Percentiles rank a stretch among this genome's conserved stretches.
Conservation (phyloP, 2,888 invertebrate genomes). For the Calameuta filiformis region DNA sequence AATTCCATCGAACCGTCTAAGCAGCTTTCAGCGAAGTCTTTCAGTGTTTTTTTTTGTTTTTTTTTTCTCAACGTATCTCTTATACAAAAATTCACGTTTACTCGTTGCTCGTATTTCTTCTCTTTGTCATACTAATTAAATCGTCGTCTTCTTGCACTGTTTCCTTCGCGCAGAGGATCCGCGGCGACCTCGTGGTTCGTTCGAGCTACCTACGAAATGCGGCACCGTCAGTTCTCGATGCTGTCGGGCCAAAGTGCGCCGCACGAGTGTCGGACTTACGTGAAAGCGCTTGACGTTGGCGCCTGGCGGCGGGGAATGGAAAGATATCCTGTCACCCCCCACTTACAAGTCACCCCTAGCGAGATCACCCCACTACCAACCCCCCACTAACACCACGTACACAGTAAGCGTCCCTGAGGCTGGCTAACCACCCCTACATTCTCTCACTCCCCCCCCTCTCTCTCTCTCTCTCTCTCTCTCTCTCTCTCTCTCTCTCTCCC, state of each 20-base stretch:
- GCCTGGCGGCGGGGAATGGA: conserved; percentile 41
- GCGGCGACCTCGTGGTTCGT: conserved; percentile 31
- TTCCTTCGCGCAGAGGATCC: background rate
- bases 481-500: background rate
- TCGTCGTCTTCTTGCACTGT: background rate
- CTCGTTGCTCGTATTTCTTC: background rate
- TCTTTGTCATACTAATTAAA: background rate
- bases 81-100: background rate
- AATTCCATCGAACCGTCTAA: background rate
- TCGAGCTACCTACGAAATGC: conserved; percentile 37
- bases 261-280: conserved; percentile 60
- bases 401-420: conserved; percentile 21
- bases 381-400: conserved; percentile 13
- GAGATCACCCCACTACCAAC: conserved; percentile 1
- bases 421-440: background rate
- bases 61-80: background rate
- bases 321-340: conserved; percentile 12
- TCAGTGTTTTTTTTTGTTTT: background rate
- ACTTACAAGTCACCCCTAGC: conserved; percentile 3
- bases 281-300: conserved; percentile 53
- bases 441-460: background rate
- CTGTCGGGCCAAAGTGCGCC: conserved; percentile 58
- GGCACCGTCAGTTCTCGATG: conserved; percentile 47
- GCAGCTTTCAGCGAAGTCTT: background rate
- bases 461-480: background rate